Evolutionary conservation across 1,140 invertebrate species (phyloP), one percentile per base, ranked within the genome.

Genomic region (Colletes latitarsis): DNA sequence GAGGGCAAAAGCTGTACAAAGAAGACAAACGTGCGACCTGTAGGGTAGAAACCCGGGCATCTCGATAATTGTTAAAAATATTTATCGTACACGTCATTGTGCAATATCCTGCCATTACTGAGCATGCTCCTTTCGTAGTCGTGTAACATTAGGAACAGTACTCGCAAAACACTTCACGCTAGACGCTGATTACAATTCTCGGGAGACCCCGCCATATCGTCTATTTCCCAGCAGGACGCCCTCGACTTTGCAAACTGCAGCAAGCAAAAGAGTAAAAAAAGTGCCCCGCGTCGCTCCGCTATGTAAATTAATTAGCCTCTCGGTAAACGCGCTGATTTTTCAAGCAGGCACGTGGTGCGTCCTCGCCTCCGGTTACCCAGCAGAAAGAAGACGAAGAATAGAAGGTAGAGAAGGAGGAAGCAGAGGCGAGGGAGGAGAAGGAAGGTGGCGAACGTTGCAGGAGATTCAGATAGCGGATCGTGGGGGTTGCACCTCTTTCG

Each of bases 231-330:
- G 60, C n/a, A 57, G 17, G 39, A 9, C 52, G n/a, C 39, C 41
- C 12, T 30, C 14, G 46, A n/a, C 55, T 66, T 39, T 19, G 6
- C 8, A 9, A 14, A 52, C 52, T 12, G 43, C 21, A 12, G 4
- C 43, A 9, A 6, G 15, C 30, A 41, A 55, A n/a, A 52, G 21
- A 8, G 15, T 30, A 41, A 3, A 3, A 8, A n/a, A 39, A 21
- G 6, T 15, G 21, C 6, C 39, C 77, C 77, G 80, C 84, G 81
- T 30, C 62, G 60, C 69, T 88, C 88, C 83, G 81, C 89, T 92
- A 92, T 92, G 90, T 89, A 92, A 92, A 92, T 92, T 92, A 92
- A 92, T 92, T 92, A 92, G 91, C 87, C 84, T 85, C 86, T 86
- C 84, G 89, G 90, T 90, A 91, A 89, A 82, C 81, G 86, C 87